phyloP scores from a whole-genome alignment of 2,113 vertebrate species.

The Xenopus borealis region DNA sequence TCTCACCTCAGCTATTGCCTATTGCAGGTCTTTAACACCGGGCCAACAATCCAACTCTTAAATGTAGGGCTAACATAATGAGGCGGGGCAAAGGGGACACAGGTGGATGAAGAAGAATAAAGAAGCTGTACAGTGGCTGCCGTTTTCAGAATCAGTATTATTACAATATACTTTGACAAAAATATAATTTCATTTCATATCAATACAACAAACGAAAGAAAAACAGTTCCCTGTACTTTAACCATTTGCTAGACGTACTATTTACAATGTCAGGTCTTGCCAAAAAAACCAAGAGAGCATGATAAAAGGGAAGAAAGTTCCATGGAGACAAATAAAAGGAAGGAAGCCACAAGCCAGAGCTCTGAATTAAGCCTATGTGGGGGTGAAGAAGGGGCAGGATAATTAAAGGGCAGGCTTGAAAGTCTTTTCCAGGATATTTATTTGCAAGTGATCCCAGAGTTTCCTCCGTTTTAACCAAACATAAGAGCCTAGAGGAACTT shows the following conservation, averaged over 20 bases:
- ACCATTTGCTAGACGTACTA: constrained; percentile 59
- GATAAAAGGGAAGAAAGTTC: background rate
- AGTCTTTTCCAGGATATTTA: too few species aligned
- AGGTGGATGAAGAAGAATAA: background rate
- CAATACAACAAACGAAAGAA: constrained; percentile 62
- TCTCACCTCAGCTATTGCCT: too few species aligned
- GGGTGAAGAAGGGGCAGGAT: too few species aligned
- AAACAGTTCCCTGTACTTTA: constrained; percentile 65
- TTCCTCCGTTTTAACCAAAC: too few species aligned
- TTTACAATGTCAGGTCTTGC: constrained; percentile 65
- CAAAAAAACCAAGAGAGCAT: background rate
- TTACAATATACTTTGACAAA: constrained; percentile 78
- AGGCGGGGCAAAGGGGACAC: background rate
- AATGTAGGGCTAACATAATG: background rate
- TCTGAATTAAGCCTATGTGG: background rate
- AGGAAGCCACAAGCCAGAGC: background rate
- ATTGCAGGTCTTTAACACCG: too few species aligned
- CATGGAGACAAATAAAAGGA: background rate
- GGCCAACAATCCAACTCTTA: too few species aligned
- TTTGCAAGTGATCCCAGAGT: too few species aligned
- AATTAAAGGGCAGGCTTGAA: too few species aligned
- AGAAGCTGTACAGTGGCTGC: constrained; percentile 61
- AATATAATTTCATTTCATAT: constrained; percentile 77
- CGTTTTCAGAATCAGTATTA: constrained; percentile 65
- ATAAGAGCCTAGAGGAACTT: too few species aligned